Conservation (phyloP, 2,888 invertebrate species). For the Scaeva pyrastri region DNA sequence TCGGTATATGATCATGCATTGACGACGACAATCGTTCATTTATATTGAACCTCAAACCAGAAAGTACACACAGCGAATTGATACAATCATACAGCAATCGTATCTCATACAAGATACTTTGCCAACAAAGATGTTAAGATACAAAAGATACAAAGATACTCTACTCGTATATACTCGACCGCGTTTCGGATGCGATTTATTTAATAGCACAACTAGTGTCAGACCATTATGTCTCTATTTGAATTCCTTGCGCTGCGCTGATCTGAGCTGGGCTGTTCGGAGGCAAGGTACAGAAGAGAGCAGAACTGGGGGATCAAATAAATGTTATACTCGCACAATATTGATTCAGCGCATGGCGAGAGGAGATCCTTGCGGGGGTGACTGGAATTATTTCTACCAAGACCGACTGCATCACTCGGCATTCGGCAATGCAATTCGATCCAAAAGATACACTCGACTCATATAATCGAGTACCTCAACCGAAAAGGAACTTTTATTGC, state of each 20-base stretch:
- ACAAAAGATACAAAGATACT: conserved; percentile 69
- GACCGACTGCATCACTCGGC: background rate
- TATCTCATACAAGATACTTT: conserved; percentile 69
- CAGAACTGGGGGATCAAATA: background rate
- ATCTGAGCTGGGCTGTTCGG: too few relatives aligned
- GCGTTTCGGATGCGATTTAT: conserved; percentile 75
- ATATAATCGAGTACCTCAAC: conserved; percentile 55
- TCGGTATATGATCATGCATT: conserved; percentile 4
- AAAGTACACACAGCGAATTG: conserved; percentile 61
- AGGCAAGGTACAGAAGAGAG: background rate
- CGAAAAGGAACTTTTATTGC: conserved; percentile 62
- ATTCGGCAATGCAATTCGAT: background rate
- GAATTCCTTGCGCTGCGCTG: conserved; percentile 17
- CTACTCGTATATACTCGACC: conserved; percentile 41
- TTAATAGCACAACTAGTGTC: conserved; percentile 76
- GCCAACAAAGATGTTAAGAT: conserved; percentile 61
- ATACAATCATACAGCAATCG: conserved; percentile 67
- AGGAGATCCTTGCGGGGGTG: conserved; percentile 65
- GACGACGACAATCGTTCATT: conserved; percentile 71
- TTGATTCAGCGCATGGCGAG: conserved; percentile 26
- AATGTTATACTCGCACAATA: conserved; percentile 39
- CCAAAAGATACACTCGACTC: conserved; percentile 2
- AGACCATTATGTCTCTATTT: conserved; percentile 76
- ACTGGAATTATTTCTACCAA: conserved; percentile 3
- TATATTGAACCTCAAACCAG: conserved; percentile 32